Percentiles rank a stretch among this genome's conserved stretches.
Evolutionary conservation across 2,113 vertebrate species (phyloP).

Genomic region (Phaethon lepturus): DNA sequence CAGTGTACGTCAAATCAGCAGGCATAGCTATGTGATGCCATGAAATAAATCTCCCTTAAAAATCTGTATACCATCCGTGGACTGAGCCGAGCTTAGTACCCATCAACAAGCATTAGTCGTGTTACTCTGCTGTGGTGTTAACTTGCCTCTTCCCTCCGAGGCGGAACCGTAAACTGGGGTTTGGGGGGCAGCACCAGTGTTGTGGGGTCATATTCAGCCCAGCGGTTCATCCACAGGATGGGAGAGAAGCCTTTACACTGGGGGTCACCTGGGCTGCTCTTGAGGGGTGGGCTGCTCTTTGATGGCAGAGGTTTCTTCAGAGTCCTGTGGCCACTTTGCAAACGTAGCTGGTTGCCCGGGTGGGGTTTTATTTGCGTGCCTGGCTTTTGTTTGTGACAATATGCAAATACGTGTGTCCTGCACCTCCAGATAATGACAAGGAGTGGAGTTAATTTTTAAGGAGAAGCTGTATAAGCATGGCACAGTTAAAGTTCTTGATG

Average conservation of each 20-base stretch:
- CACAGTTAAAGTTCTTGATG: constrained; percentile 84
- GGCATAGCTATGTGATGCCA: background rate
- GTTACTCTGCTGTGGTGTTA: background rate
- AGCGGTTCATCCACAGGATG: background rate
- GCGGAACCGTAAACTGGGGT: background rate
- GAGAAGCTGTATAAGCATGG: constrained; percentile 47
- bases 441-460: constrained; percentile 60
- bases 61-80: background rate
- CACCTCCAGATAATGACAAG: constrained; percentile 40
- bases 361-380: constrained; percentile 1
- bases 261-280: background rate
- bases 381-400: background rate
- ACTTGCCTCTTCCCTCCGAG: background rate
- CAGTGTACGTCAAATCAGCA: background rate
- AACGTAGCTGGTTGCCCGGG: constrained; percentile 10
- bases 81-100: background rate
- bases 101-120: background rate
- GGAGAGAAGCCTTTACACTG: background rate
- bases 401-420: constrained; percentile 51
- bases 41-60: background rate
- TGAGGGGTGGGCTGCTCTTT: background rate
- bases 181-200: background rate
- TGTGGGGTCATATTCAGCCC: background rate
- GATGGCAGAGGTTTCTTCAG: background rate
- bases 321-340: background rate